Evolutionary conservation across 2,113 vertebrate genomes (phyloP).

Genomic region (Pycnonotus jocosus): DNA sequence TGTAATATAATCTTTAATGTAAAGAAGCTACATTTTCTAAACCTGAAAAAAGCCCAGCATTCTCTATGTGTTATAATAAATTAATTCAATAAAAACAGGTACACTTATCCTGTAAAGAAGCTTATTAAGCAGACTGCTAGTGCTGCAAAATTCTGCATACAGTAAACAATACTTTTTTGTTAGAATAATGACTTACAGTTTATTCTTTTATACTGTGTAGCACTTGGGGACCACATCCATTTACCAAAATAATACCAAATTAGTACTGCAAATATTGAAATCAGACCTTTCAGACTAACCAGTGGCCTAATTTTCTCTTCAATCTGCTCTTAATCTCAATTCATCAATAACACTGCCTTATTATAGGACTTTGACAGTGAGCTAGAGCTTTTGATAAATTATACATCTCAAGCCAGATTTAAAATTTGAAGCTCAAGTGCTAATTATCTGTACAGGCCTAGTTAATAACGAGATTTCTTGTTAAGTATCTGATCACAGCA

Average conservation of each 20-base stretch:
- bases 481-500: constrained; percentile 99
- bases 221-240: constrained; percentile 74
- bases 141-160: constrained; percentile 68
- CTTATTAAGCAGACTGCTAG: constrained; percentile 76
- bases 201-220: constrained; percentile 68
- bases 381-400: constrained; percentile 96
- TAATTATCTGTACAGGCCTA: constrained; percentile 99
- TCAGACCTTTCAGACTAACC: constrained; percentile 83
- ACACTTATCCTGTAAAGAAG: constrained; percentile 73
- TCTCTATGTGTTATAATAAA: constrained; percentile 73
- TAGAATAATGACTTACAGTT: constrained; percentile 72
- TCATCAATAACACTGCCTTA: constrained; percentile 96
- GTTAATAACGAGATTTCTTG: constrained; percentile 99
- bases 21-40: constrained; percentile 69
- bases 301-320: constrained; percentile 89
- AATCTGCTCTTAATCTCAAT: constrained; percentile 96
- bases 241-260: constrained; percentile 90
- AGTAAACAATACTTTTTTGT: constrained; percentile 76
- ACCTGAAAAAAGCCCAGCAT: constrained; percentile 58
- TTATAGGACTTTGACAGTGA: constrained; percentile 92
- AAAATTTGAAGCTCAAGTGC: constrained; percentile 99
- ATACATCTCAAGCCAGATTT: constrained; percentile 95
- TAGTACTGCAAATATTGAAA: constrained; percentile 93
- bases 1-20: constrained; percentile 67
- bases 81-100: constrained; percentile 73